A percentile compares a stretch with the other conserved stretches of the same genome.
These are phyloP conservation scores for Gerris lacustris DNA, from an alignment of 2,888 invertebrate species.

Conservation along the genomic window DNA sequence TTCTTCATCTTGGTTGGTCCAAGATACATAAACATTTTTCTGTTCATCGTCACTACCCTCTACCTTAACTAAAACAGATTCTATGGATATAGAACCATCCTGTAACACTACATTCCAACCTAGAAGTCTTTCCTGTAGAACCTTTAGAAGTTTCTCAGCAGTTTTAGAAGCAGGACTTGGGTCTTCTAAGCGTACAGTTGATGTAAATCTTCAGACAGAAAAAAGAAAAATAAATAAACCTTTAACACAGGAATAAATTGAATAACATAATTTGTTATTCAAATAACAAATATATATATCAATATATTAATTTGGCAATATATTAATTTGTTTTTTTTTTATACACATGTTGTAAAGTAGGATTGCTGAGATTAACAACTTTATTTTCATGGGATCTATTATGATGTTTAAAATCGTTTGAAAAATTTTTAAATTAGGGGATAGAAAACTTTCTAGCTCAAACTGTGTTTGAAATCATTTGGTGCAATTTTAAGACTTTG, in stretches of 20 bases:
- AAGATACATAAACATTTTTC: constrained; percentile 81
- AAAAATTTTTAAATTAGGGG: too few species aligned
- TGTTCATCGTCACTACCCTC: constrained; percentile 73
- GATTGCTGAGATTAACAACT: too few species aligned
- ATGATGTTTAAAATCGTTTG: too few species aligned
- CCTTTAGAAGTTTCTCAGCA: constrained; percentile 60
- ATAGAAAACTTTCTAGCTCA: too few species aligned
- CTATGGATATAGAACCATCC: constrained; percentile 72
- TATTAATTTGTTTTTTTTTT: too few species aligned
- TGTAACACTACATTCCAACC: constrained; percentile 71
- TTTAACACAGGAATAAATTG: background rate
- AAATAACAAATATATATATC: too few species aligned
- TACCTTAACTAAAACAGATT: constrained; percentile 82
- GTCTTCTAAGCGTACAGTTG: constrained; percentile 71
- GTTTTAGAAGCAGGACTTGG: constrained; percentile 63
- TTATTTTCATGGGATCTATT: too few species aligned
- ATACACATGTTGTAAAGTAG: too few species aligned
- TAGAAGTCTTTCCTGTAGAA: constrained; percentile 62
- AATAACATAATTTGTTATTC: too few species aligned
- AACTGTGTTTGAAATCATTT: too few species aligned
- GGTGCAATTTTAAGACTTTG: too few species aligned
- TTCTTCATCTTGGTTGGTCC: constrained; percentile 94
- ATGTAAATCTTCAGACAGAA: constrained; percentile 53
- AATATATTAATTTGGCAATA: too few species aligned
- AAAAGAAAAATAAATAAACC: background rate